Evolutionary conservation across 2,113 vertebrate species (phyloP).

Genomic region (Laticauda colubrina): DNA sequence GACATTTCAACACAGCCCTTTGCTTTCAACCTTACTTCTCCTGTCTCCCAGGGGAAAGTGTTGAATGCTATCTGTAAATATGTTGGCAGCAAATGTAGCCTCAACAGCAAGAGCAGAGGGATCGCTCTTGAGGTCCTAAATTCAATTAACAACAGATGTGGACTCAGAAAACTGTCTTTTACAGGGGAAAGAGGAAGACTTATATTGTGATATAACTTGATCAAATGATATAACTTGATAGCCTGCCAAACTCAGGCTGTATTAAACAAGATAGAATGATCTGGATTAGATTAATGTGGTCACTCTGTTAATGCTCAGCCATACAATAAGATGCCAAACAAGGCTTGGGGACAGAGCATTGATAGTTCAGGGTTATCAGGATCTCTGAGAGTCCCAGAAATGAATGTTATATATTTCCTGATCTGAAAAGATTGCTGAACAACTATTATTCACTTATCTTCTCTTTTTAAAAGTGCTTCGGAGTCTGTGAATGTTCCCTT

Average conservation of each 20-base stretch:
- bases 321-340: background rate
- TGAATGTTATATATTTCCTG: background rate
- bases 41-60: background rate
- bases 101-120: background rate
- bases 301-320: background rate
- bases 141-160: background rate
- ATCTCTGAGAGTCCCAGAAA: background rate
- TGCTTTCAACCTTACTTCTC: background rate
- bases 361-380: background rate
- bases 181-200: too few relatives aligned
- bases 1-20: background rate
- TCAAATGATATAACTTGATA: background rate
- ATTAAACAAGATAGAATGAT: background rate
- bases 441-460: background rate
- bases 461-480: background rate
- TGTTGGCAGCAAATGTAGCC: background rate
- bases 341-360: background rate
- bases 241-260: background rate
- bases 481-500: constrained; percentile 12
- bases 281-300: background rate
- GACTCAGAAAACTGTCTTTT: background rate
- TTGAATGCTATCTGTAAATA: background rate
- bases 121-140: background rate
- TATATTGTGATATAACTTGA: background rate
- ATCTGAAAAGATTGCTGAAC: background rate